Evolutionary conservation across 2,888 invertebrate genomes (phyloP), one percentile per base, ranked within the genome.

Genomic region (Sthenelais limicola): DNA sequence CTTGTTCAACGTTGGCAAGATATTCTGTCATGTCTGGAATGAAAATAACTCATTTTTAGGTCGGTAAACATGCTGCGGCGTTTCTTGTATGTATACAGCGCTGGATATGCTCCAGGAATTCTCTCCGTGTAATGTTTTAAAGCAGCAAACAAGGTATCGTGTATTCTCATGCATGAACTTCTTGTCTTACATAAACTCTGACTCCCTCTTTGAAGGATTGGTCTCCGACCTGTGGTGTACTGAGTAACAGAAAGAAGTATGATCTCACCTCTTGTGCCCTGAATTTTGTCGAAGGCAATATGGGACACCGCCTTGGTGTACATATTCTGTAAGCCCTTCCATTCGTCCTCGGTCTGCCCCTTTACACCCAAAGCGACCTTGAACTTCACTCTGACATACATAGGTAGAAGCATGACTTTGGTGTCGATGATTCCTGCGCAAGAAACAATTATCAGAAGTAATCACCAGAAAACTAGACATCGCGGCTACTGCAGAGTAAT

Each of bases 371-470:
- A 32, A 21, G 73, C 73, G n/a, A 73, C 56, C 47, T 68, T 68
- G 15, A 73, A 32, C 21, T 51, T 49, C 24, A 56, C 73, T 5
- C 68, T 68, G 15, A 73, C 35, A 32, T 68, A 73, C 54, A 68
- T 33, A 18, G 73, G 73, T 26, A 73, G 33, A 38, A 73, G 47
- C 68, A 68, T 48, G 30, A 73, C 68, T 56, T 68, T 67, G 5
- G 54, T 62, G 51, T 68, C 58, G 48, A 73, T 73, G 15, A 68
- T 28, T 18, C 73, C 73, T 73, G 68, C 26, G 49, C 21, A 12
- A 15, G 21, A n/a, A 15, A 9, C 9, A 18, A 18, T 43, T 18
- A 43, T 43, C 43, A 43, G 9, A 18, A 18, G 43, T 43, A 15
- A 43, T 15, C 9, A 9, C 9, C 18, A 18, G 12, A 43, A 18